Conservation (phyloP, 2,113 vertebrate genomes). For the Micronycteris hirsuta region DNA sequence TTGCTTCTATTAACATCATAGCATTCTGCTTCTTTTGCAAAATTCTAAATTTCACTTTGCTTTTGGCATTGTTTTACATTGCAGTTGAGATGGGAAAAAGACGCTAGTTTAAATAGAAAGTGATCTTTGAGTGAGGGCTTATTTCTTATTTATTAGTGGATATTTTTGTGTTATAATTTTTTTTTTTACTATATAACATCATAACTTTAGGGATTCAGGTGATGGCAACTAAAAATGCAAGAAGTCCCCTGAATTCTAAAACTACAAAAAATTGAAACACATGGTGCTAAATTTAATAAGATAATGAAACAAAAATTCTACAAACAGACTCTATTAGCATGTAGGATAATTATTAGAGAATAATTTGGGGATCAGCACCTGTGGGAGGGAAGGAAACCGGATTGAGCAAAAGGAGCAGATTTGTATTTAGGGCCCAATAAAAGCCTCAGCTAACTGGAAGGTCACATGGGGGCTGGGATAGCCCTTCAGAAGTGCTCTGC, state of each 20-base stretch:
- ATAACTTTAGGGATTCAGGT: background rate
- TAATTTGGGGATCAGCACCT: background rate
- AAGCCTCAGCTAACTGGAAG: background rate
- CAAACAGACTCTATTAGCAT: background rate
- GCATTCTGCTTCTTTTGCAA: background rate
- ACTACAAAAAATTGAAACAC: background rate
- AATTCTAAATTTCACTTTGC: background rate
- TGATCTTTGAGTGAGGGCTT: background rate
- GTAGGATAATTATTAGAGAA: background rate
- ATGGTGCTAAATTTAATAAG: background rate
- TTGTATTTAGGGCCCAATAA: background rate
- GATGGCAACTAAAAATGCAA: background rate
- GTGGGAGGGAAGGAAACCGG: background rate
- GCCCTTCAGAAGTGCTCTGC: background rate
- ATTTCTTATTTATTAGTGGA: background rate
- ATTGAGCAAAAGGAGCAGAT: background rate
- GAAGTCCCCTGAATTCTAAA: background rate
- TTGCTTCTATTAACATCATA: background rate
- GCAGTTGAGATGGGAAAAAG: background rate
- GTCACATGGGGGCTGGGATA: background rate
- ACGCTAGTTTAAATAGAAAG: background rate
- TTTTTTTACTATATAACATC: background rate
- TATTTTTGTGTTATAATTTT: background rate
- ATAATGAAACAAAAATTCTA: background rate
- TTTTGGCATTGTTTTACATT: background rate